These are phyloP conservation scores for Geococcyx californianus DNA, from an alignment of 2,113 vertebrate genomes.

Conservation along the genomic window DNA sequence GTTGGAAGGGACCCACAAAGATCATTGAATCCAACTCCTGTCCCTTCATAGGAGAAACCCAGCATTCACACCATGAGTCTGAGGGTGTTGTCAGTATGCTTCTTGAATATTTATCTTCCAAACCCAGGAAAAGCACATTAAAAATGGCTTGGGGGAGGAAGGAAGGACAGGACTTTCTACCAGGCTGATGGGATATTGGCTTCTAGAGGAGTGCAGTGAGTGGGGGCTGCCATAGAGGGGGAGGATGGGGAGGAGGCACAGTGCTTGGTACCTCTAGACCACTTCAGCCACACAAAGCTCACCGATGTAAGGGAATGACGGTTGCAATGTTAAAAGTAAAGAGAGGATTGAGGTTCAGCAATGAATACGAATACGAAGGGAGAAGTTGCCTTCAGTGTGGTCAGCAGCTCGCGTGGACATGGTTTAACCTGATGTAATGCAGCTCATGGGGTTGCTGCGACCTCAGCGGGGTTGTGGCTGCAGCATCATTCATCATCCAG, in stretches of 20 bases:
- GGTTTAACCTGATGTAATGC: not conserved
- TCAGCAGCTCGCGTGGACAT: rapidly evolving
- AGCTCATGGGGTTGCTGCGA: not conserved
- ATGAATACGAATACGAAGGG: not conserved
- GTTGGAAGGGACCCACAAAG: too few species aligned
- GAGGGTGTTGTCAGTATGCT: too few species aligned
- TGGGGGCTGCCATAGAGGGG: not conserved
- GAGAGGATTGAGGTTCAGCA: not conserved
- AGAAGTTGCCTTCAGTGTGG: not conserved
- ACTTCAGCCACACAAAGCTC: not conserved
- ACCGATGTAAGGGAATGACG: not conserved
- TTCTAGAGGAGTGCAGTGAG: not conserved
- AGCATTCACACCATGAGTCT: too few species aligned
- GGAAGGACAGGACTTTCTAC: not conserved
- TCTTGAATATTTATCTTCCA: not conserved
- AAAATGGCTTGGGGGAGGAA: not conserved
- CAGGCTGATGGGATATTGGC: not conserved
- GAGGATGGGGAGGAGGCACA: not conserved
- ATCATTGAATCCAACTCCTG: too few species aligned
- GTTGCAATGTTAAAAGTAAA: not conserved
- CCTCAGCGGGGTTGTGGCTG: not conserved
- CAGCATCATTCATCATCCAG: rapidly evolving
- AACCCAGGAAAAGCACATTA: not conserved
- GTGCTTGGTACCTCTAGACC: not conserved
- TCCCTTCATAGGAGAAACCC: too few species aligned